Base-by-base conservation (phyloP, 2,888 invertebrate species). In the Xylocampa areola region DNA sequence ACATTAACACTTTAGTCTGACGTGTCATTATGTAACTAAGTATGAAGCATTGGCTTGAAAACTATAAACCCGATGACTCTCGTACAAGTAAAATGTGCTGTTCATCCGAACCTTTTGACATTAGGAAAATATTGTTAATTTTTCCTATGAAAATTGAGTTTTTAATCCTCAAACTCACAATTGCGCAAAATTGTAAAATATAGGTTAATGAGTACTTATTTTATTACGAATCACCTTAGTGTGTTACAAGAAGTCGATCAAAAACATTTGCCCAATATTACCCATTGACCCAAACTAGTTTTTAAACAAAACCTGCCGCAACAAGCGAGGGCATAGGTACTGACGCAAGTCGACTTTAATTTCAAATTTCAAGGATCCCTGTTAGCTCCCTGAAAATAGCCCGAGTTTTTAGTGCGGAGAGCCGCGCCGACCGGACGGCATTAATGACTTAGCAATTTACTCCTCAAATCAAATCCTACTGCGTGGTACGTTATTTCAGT, bases 391-490 rank as follows among this genome's bases (percentile, higher is more conserved):
- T 85, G 71, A 82, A 91, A 92, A 92, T 92, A 92, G 90, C 86
- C 71, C 57, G 76, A 80, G 86, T 85, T 90, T 89, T 90, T 84
- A 90, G 86, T 90, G 81, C 88, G 63, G 65, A 57, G 71, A 69
- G 65, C 78, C 64, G 74, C 78, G 68, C 51, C 79, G 79, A 92
- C 93, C 93, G 93, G 93, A 93, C 92, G 93, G 90, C 85, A 86
- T 90, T 92, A 93, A 93, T 90, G 90, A 90, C 87, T 88, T 79
- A 81, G 90, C 91, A 89, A 92, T 92, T 89, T 89, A 91, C 90
- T 88, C 87, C 81, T 85, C 85, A 85, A 91, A 91, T 91, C 91
- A 88, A 91, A 91, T 87, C 85, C 82, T 78, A 84, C 80, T 82
- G 81, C 84, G 81, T 77, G 73, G 76, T 77, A 77, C 82, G 87